Evolutionary conservation across 2,113 vertebrate genomes (phyloP), one percentile per base, ranked within the genome.

Genomic region (Entosphenus tridentatus): DNA sequence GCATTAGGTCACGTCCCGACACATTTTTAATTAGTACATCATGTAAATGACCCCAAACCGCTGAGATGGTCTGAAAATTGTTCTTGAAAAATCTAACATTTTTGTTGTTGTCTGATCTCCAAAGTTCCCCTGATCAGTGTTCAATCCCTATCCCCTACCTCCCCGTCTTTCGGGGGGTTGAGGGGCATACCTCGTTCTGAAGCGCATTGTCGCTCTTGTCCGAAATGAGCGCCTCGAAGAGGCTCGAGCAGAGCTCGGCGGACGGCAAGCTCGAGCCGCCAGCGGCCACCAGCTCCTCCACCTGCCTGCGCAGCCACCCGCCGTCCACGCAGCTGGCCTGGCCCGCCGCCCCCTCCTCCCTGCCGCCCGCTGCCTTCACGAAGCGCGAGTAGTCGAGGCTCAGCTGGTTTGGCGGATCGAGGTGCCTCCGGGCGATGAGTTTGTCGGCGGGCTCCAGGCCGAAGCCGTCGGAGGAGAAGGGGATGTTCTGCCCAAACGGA

Each of bases 221-320:
- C 71, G 90, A 96, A 62, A 87, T 82, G 79, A 96, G 82, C 85
- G 92, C 96, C 75, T 96, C 87, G 57, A 92, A 95, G 72, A 98
- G 80, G 72, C 90, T 95, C 73, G 81, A 84, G 80, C 85, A 93
- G 71, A 98, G 84, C 75, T 96, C 89, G 77, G 81, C 77, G 73
- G 84, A 87, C 71, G 89, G 87, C 1, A 83, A 82, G 71, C 83
- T 83, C 76, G 83, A 79, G 73, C 80, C 86, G 70, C 82, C 82
- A 12, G 78, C 75, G 72, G 77, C 80, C 76, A 93, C 76, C 70
- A 91, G 96, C 72, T 84, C 87, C 75, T 87, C 86, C 73, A 98
- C 89, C 80, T 96, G 87, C 74, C 73, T 77, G 77, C 80, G 82
- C 1, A 98, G 80, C 77, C 89, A 78, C 8, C 80, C 79, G 67